phyloP scores from a whole-genome alignment of 2,888 invertebrate genomes.

The Calliphora vomitoria region DNA sequence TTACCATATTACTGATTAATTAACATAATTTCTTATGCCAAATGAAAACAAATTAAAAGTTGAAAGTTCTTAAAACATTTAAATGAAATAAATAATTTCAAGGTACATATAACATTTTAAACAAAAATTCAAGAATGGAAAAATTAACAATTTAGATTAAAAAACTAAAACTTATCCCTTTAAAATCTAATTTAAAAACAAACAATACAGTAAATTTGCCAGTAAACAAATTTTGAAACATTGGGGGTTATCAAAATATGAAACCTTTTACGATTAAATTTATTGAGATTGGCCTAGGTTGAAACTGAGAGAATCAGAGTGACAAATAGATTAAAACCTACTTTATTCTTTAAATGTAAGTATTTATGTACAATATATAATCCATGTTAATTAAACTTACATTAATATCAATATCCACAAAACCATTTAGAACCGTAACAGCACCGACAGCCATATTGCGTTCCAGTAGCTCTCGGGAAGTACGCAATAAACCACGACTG shows the following conservation, averaged over 20 bases:
- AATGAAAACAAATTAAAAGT: not conserved
- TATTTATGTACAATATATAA: not conserved
- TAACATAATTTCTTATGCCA: constrained; percentile 2
- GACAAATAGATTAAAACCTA: not conserved
- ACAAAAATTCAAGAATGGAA: not conserved
- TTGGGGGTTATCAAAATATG: not conserved
- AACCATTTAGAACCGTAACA: constrained; percentile 75
- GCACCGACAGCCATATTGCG: constrained; percentile 78
- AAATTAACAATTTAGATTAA: not conserved
- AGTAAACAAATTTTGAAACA: not conserved
- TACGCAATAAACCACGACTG: constrained; percentile 80
- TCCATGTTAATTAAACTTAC: constrained; percentile 68
- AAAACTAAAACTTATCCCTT: not conserved
- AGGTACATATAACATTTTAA: no score
- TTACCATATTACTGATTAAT: not conserved
- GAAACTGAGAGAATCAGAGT: constrained; percentile 52
- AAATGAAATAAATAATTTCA: not conserved
- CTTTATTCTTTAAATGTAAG: not conserved
- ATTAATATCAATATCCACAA: constrained; percentile 72
- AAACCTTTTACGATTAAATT: not conserved
- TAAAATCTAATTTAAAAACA: not conserved
- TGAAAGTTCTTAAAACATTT: not conserved
- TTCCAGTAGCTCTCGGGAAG: constrained; percentile 81
- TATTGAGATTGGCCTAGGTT: not conserved
- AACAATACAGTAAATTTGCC: no score